Conservation (phyloP, 1,140 invertebrate species). For the Brachionus asplanchnoidis region DNA sequence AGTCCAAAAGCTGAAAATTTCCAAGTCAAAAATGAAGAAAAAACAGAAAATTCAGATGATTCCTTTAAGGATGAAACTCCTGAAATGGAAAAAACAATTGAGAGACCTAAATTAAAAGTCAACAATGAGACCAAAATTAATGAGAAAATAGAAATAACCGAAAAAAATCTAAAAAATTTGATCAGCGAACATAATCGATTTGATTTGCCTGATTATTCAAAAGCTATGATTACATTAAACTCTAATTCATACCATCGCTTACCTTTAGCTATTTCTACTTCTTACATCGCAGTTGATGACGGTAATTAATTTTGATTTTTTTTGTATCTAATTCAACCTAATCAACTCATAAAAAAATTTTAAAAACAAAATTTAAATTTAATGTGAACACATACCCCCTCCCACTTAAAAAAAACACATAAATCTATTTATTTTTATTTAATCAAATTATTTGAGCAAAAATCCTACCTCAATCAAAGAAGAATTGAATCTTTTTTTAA, state of each 20-base stretch:
- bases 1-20: background rate
- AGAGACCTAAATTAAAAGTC: background rate
- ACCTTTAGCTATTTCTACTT: background rate
- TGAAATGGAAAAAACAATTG: background rate
- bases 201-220: background rate
- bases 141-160: background rate
- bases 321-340: no score
- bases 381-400: no score
- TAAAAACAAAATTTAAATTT: no score
- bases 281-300: background rate
- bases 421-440: no score
- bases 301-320: background rate
- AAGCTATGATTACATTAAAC: background rate
- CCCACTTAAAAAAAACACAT: no score
- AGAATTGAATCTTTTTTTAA: no score
- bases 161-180: background rate
- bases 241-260: background rate
- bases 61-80: background rate
- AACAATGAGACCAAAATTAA: background rate
- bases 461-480: no score
- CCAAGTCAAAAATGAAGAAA: background rate
- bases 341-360: no score
- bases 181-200: slow-evolving; percentile 1
- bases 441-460: no score
- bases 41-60: background rate